A percentile compares a stretch with the other conserved stretches of the same genome.
phyloP scores from a whole-genome alignment of 2,888 invertebrate genomes.

The Cartodere bifasciata region DNA sequence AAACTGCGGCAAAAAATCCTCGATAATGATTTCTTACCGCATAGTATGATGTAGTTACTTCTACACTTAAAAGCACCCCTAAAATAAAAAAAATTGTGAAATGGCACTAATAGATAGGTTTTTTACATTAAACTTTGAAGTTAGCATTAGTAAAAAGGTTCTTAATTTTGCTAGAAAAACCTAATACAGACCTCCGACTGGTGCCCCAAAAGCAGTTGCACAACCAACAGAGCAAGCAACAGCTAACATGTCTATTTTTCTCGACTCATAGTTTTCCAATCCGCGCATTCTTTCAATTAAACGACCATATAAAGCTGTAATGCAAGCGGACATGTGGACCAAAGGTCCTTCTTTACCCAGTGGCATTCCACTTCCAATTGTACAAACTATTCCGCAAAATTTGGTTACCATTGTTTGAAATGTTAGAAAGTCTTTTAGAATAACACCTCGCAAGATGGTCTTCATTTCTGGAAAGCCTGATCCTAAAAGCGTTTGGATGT shows the following conservation, averaged over 20 bases:
- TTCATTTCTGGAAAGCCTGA: conserved; percentile 98
- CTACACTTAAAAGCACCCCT: conserved; percentile 95
- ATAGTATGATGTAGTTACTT: conserved; percentile 96
- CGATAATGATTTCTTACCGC: conserved; percentile 96
- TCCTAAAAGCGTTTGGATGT: conserved; percentile 41
- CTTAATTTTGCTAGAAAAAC: neutral
- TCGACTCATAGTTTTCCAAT: conserved; percentile 75
- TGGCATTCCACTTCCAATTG: conserved; percentile 88
- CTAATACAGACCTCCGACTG: conserved; percentile 63
- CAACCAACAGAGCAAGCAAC: conserved; percentile 96
- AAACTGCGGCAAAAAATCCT: conserved; percentile 94
- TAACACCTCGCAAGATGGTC: conserved; percentile 89
- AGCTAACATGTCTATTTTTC: conserved; percentile 92
- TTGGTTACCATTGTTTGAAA: conserved; percentile 87
- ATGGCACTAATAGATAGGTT: neutral
- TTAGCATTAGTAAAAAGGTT: neutral
- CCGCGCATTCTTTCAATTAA: conserved; percentile 83
- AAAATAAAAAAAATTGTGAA: conserved; percentile 24
- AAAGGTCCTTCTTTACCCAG: conserved; percentile 98
- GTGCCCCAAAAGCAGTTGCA: conserved; percentile 85
- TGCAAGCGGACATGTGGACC: conserved; percentile 93
- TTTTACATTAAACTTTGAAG: neutral
- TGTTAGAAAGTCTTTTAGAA: conserved; percentile 90
- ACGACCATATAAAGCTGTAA: conserved; percentile 81
- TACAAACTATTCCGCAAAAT: conserved; percentile 79